Evolutionary conservation across 1,140 invertebrate genomes (phyloP).

Genomic region (Hormaphis cornu): DNA sequence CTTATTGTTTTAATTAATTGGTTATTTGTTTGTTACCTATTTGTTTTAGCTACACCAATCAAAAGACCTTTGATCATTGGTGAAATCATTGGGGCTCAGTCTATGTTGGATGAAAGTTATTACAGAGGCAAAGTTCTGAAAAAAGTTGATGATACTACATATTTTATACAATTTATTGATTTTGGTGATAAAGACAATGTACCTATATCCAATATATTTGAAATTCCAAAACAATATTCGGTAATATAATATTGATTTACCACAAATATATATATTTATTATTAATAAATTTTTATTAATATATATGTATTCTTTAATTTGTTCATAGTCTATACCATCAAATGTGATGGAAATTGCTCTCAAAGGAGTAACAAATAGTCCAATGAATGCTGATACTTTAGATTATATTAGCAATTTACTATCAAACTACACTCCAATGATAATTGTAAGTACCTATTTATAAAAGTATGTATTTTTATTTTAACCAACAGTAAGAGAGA

Average conservation of each 20-base stretch:
- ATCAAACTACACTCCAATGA: neutral
- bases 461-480: no score
- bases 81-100: slow-evolving; percentile 4
- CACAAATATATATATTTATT: neutral
- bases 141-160: neutral
- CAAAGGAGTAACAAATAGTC: neutral
- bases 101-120: neutral
- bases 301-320: neutral
- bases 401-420: slow-evolving; percentile 2
- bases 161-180: slow-evolving; percentile 13
- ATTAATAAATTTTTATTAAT: neutral
- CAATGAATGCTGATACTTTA: neutral
- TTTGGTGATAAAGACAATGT: slow-evolving; percentile 19
- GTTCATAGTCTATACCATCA: neutral
- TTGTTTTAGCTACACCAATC: neutral
- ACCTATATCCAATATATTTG: neutral
- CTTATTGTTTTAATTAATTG: no score
- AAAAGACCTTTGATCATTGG: neutral
- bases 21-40: neutral
- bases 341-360: slow-evolving; percentile 6
- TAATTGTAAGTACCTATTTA: neutral
- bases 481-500: no score
- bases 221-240: neutral
- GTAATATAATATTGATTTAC: neutral
- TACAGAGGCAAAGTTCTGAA: slow-evolving; percentile 18